These are phyloP conservation scores for Hipparchia sbordonii DNA, from an alignment of 2,888 invertebrate genomes.

Conservation along the genomic window DNA sequence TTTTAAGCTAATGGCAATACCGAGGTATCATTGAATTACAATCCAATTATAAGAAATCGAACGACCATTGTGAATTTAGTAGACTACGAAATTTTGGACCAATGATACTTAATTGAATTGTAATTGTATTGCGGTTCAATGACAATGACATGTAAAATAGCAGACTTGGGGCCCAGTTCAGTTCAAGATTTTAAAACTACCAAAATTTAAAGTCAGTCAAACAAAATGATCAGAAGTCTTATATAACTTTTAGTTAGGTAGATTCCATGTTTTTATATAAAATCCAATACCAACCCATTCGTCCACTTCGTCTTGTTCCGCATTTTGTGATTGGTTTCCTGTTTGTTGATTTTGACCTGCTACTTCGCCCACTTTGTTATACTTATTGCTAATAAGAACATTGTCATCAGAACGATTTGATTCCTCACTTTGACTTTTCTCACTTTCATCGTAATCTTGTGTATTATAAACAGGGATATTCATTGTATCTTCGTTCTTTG, in stretches of 20 bases:
- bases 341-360: conserved; percentile 3
- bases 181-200: neutral
- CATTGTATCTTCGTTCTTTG: conserved; percentile 4
- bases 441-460: conserved; percentile 32
- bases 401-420: conserved; percentile 49
- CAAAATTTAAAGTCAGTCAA: neutral
- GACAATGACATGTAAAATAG: no score
- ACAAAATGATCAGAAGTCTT: no score
- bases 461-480: conserved; percentile 46
- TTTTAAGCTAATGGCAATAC: no score
- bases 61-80: no score
- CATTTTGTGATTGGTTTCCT: conserved; percentile 2
- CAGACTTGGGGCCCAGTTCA: neutral
- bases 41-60: no score
- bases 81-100: no score
- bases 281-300: conserved; percentile 45
- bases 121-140: no score
- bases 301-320: conserved; percentile 23
- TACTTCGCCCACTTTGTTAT: conserved; percentile 37
- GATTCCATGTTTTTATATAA: neutral
- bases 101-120: no score
- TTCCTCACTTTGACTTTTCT: conserved; percentile 44
- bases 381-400: conserved; percentile 50
- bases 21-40: no score
- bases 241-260: no score